Conservation (phyloP, 2,888 invertebrate genomes). For the Stenotaenia linearis region DNA sequence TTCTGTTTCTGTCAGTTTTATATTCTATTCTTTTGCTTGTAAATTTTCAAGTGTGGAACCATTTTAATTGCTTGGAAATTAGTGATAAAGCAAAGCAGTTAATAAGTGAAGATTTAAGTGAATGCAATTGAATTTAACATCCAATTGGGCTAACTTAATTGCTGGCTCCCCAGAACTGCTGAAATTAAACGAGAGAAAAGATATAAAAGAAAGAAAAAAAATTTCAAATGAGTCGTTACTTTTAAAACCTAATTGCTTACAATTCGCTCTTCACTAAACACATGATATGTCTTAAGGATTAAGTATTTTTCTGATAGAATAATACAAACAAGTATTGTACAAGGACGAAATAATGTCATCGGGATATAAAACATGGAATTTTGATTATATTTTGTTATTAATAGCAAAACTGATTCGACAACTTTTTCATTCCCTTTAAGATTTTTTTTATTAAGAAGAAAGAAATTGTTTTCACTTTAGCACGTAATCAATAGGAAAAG, state of each 20-base stretch:
- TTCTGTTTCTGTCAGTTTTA: neutral
- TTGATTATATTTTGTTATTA: neutral
- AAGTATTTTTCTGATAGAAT: neutral
- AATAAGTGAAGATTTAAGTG: constrained; percentile 13
- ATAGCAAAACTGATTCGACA: neutral
- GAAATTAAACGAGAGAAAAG: constrained; percentile 1
- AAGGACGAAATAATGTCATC: too few species aligned
- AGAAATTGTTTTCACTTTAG: constrained; percentile 15
- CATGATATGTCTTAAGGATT: neutral
- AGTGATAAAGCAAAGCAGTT: constrained; percentile 12
- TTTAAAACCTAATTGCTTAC: constrained; percentile 19
- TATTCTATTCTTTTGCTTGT: neutral
- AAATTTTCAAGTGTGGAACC: neutral
- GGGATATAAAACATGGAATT: neutral
- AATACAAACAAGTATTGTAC: neutral
- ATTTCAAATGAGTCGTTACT: constrained; percentile 13
- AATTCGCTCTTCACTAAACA: neutral
- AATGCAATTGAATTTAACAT: constrained; percentile 19
- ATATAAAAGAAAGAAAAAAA: neutral
- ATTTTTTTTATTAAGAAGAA: neutral
- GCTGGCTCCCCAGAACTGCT: constrained; percentile 19
- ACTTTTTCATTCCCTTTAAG: neutral
- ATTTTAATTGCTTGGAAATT: constrained; percentile 6
- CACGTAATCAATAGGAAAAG: constrained; percentile 7
- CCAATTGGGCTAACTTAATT: constrained; percentile 19